Conservation (phyloP, 2,113 vertebrate species). For the Micromys minutus region DNA sequence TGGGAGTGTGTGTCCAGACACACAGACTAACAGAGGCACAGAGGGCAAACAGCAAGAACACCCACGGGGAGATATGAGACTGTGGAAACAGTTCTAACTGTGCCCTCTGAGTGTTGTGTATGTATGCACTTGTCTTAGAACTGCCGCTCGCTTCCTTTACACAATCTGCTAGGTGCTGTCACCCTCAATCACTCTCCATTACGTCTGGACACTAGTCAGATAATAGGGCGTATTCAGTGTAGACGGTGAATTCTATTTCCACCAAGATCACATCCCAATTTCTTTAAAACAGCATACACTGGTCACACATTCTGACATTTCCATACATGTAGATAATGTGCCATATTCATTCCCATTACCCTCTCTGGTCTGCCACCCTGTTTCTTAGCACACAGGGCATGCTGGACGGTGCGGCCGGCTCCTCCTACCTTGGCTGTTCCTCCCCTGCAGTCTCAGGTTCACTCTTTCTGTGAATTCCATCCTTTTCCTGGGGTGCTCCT, state of each 20-base stretch:
- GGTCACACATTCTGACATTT: neutral
- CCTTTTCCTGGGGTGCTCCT: slow-evolving; percentile 92
- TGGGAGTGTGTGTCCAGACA: neutral
- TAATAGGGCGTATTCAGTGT: neutral
- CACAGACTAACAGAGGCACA: neutral
- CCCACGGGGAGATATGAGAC: neutral
- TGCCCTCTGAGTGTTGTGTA: neutral
- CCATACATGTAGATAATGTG: too few species aligned
- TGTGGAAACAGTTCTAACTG: neutral
- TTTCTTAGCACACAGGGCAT: neutral
- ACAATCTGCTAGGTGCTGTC: neutral
- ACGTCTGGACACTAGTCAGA: neutral
- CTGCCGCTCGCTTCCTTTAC: neutral
- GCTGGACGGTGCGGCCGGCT: neutral
- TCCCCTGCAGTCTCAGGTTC: slow-evolving; percentile 87
- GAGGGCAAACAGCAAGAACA: neutral
- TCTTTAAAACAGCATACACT: neutral
- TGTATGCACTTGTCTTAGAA: too few species aligned
- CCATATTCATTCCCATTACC: too few species aligned
- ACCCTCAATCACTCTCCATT: neutral
- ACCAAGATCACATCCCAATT: neutral
- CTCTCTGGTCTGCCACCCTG: neutral
- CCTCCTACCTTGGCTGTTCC: slow-evolving; percentile 89
- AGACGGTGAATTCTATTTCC: neutral
- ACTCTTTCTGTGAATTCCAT: slow-evolving; percentile 77